Evolutionary conservation across 2,888 invertebrate genomes (phyloP).

Genomic region (Odontothrips loti): DNA sequence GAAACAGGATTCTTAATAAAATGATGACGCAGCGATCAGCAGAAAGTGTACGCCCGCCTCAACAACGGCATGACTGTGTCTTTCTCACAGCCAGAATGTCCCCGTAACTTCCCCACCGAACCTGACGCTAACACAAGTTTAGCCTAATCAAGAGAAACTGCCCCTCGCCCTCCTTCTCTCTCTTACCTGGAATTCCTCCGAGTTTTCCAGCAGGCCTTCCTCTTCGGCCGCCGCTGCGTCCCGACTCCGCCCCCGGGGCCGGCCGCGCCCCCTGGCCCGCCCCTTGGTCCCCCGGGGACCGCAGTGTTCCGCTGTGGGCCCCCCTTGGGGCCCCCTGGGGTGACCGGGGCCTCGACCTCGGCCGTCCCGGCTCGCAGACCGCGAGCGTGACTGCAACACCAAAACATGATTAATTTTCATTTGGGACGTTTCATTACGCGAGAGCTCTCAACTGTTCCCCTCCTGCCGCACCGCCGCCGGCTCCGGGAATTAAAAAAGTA

Average conservation of each 20-base stretch:
- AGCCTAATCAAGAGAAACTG: too few species aligned
- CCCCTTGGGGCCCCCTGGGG: not conserved
- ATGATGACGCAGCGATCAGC: not conserved
- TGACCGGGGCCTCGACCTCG: not conserved
- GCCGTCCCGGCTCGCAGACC: not conserved
- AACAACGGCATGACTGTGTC: too few species aligned
- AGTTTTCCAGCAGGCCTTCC: not conserved
- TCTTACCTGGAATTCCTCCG: not conserved
- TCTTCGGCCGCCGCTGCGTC: not conserved
- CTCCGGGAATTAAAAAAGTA: not conserved
- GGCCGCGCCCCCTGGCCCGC: not conserved
- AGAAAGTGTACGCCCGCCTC: too few species aligned
- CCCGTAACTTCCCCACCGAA: too few species aligned
- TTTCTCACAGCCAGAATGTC: not conserved
- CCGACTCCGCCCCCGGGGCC: conserved; percentile 20
- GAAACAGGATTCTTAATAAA: not conserved
- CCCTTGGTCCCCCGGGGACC: not conserved
- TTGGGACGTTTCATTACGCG: not conserved
- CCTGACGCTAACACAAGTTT: too few species aligned
- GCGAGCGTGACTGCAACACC: conserved; percentile 12
- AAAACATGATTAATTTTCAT: conserved; percentile 11
- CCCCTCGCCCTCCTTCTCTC: too few species aligned
- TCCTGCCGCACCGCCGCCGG: too few species aligned
- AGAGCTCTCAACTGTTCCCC: not conserved
- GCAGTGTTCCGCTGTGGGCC: not conserved